Evolutionary conservation across 2,113 vertebrate species (phyloP).

Genomic region (Corythoichthys haematopterus): DNA sequence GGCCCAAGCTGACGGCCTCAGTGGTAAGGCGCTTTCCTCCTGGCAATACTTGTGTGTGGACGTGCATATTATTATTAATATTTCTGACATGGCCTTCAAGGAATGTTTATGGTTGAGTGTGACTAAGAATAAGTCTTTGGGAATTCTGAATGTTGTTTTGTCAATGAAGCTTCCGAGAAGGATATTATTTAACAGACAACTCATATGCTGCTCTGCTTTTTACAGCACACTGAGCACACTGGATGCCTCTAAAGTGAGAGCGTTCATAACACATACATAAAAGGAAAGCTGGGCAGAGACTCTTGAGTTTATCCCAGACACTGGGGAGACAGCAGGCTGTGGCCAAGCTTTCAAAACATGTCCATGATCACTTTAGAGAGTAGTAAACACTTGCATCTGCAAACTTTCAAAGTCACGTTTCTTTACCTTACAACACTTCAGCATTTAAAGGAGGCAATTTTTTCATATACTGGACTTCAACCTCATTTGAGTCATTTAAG

Average conservation of each 20-base stretch:
- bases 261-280: constrained; percentile 58
- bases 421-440: constrained; percentile 17
- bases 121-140: constrained; percentile 27
- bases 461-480: background rate
- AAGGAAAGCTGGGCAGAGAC: constrained; percentile 44
- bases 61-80: background rate
- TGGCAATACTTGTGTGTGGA: background rate
- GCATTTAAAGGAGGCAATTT: background rate
- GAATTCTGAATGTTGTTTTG: constrained; percentile 28
- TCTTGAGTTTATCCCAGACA: constrained; percentile 20
- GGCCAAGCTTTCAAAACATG: constrained; percentile 31
- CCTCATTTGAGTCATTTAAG: background rate
- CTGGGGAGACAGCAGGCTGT: constrained; percentile 14
- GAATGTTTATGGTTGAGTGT: constrained; percentile 21
- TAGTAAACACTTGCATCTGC: constrained; percentile 52
- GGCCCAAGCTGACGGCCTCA: background rate
- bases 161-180: constrained; percentile 18
- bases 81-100: background rate
- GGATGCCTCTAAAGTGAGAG: constrained; percentile 11
- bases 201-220: constrained; percentile 38
- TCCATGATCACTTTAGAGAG: constrained; percentile 20
- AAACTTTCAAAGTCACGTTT: constrained; percentile 45
- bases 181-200: constrained; percentile 22
- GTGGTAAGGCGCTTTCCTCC: background rate
- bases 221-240: constrained; percentile 30